Conservation (phyloP, 1,140 invertebrate species). For the Drosophila pachea region DNA sequence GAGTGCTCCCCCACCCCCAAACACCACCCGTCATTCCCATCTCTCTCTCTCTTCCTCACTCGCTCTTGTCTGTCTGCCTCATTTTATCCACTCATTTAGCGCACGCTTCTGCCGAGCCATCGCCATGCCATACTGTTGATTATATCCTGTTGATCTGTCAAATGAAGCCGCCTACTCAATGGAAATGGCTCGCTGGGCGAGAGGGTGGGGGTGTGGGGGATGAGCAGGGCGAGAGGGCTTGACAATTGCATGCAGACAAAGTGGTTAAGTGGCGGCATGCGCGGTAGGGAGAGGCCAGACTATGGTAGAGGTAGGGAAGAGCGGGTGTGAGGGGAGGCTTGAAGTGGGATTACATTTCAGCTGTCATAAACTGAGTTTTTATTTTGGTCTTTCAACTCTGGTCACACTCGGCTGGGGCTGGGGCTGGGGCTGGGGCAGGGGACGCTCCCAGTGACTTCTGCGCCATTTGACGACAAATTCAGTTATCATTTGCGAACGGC, state of each 20-base stretch:
- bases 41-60: no score
- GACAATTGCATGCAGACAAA: slow-evolving; percentile 54
- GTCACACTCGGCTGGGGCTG: background rate
- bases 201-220: background rate
- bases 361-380: slow-evolving; percentile 2
- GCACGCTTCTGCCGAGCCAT: slow-evolving; percentile 57
- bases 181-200: slow-evolving; percentile 21
- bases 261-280: background rate
- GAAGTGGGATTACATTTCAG: background rate
- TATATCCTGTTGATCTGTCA: slow-evolving; percentile 74
- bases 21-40: no score
- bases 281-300: background rate
- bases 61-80: slow-evolving; percentile 1
- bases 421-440: background rate
- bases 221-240: slow-evolving; percentile 16
- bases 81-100: slow-evolving; percentile 69
- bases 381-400: background rate
- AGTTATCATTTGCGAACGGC: no score
- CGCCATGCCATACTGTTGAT: slow-evolving; percentile 67
- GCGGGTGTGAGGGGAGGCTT: background rate
- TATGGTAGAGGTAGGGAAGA: background rate
- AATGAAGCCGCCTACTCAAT: slow-evolving; percentile 51
- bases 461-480: no score
- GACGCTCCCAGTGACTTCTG: no score
- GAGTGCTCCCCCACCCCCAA: background rate